Conservation (phyloP, 2,888 invertebrate genomes). For the Agriopis aurantiaria region DNA sequence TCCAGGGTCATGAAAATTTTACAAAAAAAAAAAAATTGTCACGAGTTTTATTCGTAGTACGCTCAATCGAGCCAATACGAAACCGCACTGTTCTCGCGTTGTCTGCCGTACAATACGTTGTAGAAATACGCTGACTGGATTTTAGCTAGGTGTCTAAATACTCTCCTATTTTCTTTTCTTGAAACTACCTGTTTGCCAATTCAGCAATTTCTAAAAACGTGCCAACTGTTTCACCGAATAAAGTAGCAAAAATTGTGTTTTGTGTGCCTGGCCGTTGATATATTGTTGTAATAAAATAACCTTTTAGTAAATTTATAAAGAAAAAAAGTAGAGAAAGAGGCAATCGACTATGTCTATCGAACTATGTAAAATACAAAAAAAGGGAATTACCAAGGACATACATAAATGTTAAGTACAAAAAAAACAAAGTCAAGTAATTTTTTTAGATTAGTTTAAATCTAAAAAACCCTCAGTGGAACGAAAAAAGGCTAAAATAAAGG, state of each 20-base stretch:
- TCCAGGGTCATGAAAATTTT: no score
- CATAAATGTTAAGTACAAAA: no score
- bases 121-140: constrained; percentile 36
- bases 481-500: no score
- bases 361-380: no score
- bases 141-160: constrained; percentile 38
- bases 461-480: no score
- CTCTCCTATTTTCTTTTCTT: constrained; percentile 25
- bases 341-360: no score
- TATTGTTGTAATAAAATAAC: not conserved
- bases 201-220: constrained; percentile 14
- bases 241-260: not conserved
- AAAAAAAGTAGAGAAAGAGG: no score
- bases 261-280: not conserved
- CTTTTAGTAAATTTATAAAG: no score
- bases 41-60: constrained; percentile 35
- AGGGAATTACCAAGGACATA: no score
- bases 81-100: constrained; percentile 44
- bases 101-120: constrained; percentile 39
- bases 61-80: constrained; percentile 42
- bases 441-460: no score
- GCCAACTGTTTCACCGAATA: constrained; percentile 16
- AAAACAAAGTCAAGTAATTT: no score
- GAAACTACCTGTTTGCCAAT: constrained; percentile 24
- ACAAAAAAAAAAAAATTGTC: not conserved